A percentile compares a stretch with the other conserved stretches of the same genome.
Evolutionary conservation across 2,113 vertebrate genomes (phyloP).

Genomic region (Microcebus lehilahytsara): DNA sequence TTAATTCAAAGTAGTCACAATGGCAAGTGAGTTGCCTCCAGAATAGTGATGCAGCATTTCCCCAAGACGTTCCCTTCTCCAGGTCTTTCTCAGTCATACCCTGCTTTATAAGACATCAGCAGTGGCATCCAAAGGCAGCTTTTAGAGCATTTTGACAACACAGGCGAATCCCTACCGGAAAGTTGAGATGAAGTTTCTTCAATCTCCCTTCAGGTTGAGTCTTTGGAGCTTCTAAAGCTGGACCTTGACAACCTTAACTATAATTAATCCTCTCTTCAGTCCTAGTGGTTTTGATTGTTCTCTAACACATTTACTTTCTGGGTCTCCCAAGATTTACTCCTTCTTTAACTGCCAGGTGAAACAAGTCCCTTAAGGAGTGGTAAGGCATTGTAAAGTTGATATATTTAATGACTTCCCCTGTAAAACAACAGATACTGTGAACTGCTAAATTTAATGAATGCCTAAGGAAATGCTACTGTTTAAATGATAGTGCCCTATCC

Average conservation of each 20-base stretch:
- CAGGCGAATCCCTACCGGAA: background rate
- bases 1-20: background rate
- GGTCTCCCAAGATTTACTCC: background rate
- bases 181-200: background rate
- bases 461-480: background rate
- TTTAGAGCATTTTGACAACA: background rate
- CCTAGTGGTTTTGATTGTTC: background rate
- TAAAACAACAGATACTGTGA: background rate
- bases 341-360: background rate
- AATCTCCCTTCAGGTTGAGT: background rate
- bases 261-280: background rate
- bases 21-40: background rate
- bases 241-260: background rate
- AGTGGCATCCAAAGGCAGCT: background rate
- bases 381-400: background rate
- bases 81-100: background rate
- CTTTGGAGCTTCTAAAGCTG: background rate
- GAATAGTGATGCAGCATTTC: background rate
- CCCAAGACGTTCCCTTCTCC: background rate
- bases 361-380: background rate
- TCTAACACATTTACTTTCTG: background rate
- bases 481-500: background rate
- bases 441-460: background rate
- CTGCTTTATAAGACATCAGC: background rate
- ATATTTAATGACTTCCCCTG: background rate